Percentiles rank a stretch among this genome's conserved stretches.
These are phyloP conservation scores for Drosophila trichaetosa DNA, from an alignment of 2,888 invertebrate genomes.

Conservation along the genomic window DNA sequence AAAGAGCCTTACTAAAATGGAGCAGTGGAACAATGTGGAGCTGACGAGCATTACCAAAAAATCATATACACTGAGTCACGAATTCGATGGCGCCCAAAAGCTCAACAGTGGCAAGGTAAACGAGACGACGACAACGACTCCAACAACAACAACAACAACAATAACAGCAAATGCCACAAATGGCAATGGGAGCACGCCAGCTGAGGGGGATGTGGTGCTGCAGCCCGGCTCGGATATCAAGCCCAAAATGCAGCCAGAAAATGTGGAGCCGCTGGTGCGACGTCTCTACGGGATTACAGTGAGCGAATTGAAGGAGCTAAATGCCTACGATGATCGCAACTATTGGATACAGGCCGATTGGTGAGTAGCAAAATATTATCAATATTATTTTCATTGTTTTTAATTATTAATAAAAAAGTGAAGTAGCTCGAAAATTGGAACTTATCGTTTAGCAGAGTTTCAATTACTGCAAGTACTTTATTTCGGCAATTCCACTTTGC, in stretches of 20 bases:
- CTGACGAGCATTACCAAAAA: slow-evolving; percentile 81
- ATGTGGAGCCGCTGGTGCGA: slow-evolving; percentile 81
- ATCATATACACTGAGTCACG: slow-evolving; percentile 83
- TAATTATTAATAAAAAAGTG: not conserved
- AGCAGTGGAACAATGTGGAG: slow-evolving; percentile 82
- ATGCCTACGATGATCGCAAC: slow-evolving; percentile 85
- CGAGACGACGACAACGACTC: slow-evolving; percentile 10
- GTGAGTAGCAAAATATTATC: slow-evolving; percentile 69
- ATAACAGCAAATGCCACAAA: slow-evolving; percentile 28
- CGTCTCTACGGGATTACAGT: slow-evolving; percentile 84
- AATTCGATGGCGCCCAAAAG: slow-evolving; percentile 69
- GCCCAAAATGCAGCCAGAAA: slow-evolving; percentile 78
- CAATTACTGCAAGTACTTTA: not conserved
- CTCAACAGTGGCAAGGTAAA: slow-evolving; percentile 43
- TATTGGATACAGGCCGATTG: slow-evolving; percentile 83
- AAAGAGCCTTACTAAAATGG: slow-evolving; percentile 62
- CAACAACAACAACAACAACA: slow-evolving; percentile 19
- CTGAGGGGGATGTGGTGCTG: slow-evolving; percentile 57
- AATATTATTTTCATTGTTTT: not conserved
- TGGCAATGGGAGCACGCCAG: slow-evolving; percentile 12
- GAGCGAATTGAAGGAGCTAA: slow-evolving; percentile 81
- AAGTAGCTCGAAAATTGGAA: not conserved
- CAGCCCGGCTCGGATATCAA: slow-evolving; percentile 84
- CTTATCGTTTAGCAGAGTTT: not conserved
- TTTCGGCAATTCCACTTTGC: not conserved